phyloP scores from a whole-genome alignment of 2,113 vertebrate species.

The Spermophilus dauricus region DNA sequence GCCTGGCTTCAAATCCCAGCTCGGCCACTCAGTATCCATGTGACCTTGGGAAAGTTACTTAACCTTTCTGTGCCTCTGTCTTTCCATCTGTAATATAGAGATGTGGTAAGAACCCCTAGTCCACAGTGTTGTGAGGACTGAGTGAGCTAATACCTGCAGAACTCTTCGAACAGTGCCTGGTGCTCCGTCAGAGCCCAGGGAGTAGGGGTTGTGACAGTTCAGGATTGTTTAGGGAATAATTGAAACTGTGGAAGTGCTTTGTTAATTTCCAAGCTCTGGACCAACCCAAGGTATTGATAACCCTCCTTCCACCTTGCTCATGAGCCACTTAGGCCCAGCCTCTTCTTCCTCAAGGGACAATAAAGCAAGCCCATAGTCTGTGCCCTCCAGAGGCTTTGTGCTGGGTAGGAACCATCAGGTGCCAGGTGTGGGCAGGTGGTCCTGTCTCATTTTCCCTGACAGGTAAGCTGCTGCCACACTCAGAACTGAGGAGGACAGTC shows the following conservation, averaged over 20 bases:
- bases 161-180: not conserved
- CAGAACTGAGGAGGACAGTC: not conserved
- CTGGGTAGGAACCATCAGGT: not conserved
- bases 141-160: not conserved
- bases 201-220: not conserved
- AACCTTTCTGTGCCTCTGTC: not conserved
- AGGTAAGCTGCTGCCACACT: not conserved
- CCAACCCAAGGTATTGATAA: not conserved
- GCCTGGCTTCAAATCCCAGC: not conserved
- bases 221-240: not conserved
- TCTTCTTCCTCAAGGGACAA: not conserved
- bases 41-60: not conserved
- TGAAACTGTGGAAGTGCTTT: not conserved
- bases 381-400: not conserved
- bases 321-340: not conserved
- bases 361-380: not conserved
- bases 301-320: not conserved
- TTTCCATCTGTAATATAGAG: not conserved
- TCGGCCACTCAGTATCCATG: fast-evolving
- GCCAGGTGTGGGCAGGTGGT: not conserved
- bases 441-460: constrained; percentile 24
- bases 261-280: not conserved
- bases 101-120: not conserved
- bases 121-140: not conserved
- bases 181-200: not conserved